Conservation (phyloP, 2,113 vertebrate genomes). For the Cricetomys ansorgei region DNA sequence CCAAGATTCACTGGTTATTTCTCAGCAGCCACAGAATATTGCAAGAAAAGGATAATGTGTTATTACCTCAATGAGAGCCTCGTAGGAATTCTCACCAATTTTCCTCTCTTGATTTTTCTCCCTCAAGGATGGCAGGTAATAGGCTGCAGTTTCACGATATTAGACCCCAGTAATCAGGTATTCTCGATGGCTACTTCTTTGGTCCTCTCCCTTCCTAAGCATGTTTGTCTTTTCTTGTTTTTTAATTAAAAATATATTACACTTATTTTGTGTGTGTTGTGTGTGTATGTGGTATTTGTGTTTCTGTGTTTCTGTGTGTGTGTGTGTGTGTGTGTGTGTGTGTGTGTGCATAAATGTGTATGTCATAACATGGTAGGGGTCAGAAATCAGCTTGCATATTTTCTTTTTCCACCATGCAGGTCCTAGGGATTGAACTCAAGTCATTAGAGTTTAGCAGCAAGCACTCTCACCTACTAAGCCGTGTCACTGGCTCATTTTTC, state of each 20-base stretch:
- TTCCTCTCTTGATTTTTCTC: conserved; percentile 57
- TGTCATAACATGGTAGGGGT: neutral
- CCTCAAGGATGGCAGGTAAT: conserved; percentile 25
- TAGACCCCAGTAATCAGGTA: neutral
- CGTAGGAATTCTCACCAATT: conserved; percentile 24
- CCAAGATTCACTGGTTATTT: conserved; percentile 51
- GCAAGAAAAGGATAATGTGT: conserved; percentile 61
- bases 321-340: neutral
- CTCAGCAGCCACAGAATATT: conserved; percentile 56
- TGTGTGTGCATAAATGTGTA: too few species aligned
- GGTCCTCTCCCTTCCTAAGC: neutral
- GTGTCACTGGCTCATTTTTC: neutral
- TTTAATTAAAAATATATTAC: neutral
- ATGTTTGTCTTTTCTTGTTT: neutral
- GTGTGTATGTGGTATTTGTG: neutral
- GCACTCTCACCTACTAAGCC: neutral
- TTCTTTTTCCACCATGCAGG: neutral
- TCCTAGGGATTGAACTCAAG: too few species aligned
- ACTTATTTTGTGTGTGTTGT: neutral
- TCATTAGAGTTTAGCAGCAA: neutral
- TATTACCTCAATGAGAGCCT: conserved; percentile 57
- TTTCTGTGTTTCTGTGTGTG: neutral
- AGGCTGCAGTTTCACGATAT: neutral
- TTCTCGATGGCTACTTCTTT: neutral
- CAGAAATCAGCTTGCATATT: neutral